Percentiles rank a stretch among this genome's conserved stretches.
These are phyloP conservation scores for Cydia fagiglandana DNA, from an alignment of 1,140 invertebrate genomes.

Conservation along the genomic window DNA sequence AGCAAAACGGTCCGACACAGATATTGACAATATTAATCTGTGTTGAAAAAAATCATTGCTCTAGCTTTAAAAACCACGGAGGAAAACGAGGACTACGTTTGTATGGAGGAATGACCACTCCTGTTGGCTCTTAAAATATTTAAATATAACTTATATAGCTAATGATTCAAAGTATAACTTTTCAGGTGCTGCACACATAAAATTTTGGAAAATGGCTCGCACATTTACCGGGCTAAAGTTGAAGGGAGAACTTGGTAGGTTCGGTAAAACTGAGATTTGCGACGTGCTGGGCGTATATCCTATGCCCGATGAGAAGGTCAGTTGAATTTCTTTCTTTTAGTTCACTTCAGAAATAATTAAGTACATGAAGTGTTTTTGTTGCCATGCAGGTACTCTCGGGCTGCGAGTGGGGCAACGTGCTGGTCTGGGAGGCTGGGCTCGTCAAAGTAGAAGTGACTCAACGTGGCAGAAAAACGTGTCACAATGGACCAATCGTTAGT, in stretches of 20 bases:
- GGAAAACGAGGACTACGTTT: too few relatives aligned
- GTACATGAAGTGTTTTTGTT: background rate
- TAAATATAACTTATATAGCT: background rate
- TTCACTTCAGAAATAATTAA: too few relatives aligned
- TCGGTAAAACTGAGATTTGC: constrained; percentile 94
- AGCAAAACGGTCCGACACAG: too few relatives aligned
- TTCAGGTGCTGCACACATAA: constrained; percentile 86
- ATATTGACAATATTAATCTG: too few relatives aligned
- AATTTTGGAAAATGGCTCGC: constrained; percentile 95
- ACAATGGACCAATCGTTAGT: constrained; percentile 85
- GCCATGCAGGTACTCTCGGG: constrained; percentile 86
- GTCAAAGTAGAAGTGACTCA: constrained; percentile 90
- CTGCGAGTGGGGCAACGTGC: constrained; percentile 93
- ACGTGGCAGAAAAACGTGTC: constrained; percentile 85
- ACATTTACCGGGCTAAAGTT: constrained; percentile 95
- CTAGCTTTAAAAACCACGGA: too few relatives aligned
- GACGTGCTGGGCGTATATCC: constrained; percentile 91
- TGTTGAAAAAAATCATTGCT: too few relatives aligned
- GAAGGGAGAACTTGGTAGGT: constrained; percentile 90
- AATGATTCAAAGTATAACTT: background rate
- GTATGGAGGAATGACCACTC: too few relatives aligned
- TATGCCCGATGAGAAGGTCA: constrained; percentile 91
- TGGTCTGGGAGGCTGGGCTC: constrained; percentile 92
- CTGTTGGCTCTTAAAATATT: too few relatives aligned
- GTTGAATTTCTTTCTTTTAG: background rate